Evolutionary conservation across 64 coral and sea anemone genomes (phyloP).

Genomic region (Stichodactyla mertensii): DNA sequence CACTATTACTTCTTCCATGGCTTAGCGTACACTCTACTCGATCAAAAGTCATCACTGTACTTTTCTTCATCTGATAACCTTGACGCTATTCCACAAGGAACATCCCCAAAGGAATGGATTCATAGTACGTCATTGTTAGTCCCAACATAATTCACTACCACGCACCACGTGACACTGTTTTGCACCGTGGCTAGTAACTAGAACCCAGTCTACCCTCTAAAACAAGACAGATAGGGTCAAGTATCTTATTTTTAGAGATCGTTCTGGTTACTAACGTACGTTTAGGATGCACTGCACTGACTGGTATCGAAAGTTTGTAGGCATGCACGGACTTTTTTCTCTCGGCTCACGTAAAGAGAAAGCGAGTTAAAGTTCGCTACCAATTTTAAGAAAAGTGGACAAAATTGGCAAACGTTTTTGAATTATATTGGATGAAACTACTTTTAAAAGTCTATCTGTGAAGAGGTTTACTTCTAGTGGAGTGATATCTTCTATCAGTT

Average conservation of each 20-base stretch:
- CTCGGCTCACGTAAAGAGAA: background rate
- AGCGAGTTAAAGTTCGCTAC: background rate
- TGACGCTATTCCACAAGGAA: slow-evolving; percentile 25
- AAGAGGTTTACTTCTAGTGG: too few species aligned
- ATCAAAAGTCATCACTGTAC: slow-evolving; percentile 20
- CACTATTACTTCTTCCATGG: slow-evolving; percentile 1
- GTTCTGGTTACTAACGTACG: background rate
- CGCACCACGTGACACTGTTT: background rate
- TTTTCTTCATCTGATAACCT: slow-evolving; percentile 37
- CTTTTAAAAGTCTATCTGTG: too few species aligned
- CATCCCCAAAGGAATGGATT: slow-evolving; percentile 49
- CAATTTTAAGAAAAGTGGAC: background rate
- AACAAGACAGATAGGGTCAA: too few species aligned
- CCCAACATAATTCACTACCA: background rate
- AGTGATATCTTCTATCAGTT: background rate
- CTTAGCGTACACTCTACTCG: slow-evolving; percentile 22
- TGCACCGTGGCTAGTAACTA: background rate
- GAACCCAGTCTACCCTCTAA: background rate
- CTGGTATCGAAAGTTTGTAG: background rate
- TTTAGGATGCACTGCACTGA: slow-evolving; percentile 1
- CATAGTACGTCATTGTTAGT: slow-evolving; percentile 65
- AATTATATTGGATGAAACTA: too few species aligned
- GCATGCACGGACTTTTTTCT: background rate
- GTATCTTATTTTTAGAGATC: background rate
- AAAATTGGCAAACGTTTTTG: background rate